Evolutionary conservation across 2,888 invertebrate species (phyloP).

Genomic region (Acanthosoma haemorrhoidale): DNA sequence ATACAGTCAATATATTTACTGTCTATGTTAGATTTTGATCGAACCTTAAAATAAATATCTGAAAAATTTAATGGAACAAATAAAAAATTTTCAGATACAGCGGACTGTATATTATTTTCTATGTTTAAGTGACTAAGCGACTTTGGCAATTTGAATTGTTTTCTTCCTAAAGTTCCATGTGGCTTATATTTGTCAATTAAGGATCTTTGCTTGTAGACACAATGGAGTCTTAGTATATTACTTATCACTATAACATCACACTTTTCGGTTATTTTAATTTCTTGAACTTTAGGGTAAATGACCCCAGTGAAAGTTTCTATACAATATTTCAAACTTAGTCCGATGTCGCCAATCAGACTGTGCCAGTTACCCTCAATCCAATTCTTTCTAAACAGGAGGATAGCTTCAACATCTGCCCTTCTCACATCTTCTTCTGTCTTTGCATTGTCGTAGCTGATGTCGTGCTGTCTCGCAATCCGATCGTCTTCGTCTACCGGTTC

Average conservation of each 20-base stretch:
- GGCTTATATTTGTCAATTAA: not conserved
- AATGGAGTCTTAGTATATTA: constrained; percentile 31
- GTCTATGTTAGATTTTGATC: not conserved
- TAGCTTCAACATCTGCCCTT: constrained; percentile 33
- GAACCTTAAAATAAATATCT: not conserved
- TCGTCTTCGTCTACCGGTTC: constrained; percentile 36
- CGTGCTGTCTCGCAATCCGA: constrained; percentile 34
- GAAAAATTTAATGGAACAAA: constrained; percentile 12
- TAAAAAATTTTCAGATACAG: not conserved
- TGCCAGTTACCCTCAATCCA: constrained; percentile 36
- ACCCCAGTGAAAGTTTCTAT: constrained; percentile 35
- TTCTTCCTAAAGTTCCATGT: not conserved
- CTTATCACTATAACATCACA: constrained; percentile 28
- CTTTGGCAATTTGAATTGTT: not conserved
- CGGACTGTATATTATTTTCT: not conserved
- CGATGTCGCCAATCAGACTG: constrained; percentile 35
- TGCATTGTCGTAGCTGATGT: constrained; percentile 35
- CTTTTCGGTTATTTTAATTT: not conserved
- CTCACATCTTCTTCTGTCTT: constrained; percentile 27
- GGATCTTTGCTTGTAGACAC: constrained; percentile 26
- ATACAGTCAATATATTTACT: not conserved
- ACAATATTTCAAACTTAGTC: constrained; percentile 34
- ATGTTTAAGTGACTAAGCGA: not conserved
- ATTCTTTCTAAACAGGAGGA: constrained; percentile 29
- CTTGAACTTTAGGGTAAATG: constrained; percentile 29